These are phyloP conservation scores for Nycticebus coucang DNA, from an alignment of 2,113 vertebrate genomes.

Conservation along the genomic window DNA sequence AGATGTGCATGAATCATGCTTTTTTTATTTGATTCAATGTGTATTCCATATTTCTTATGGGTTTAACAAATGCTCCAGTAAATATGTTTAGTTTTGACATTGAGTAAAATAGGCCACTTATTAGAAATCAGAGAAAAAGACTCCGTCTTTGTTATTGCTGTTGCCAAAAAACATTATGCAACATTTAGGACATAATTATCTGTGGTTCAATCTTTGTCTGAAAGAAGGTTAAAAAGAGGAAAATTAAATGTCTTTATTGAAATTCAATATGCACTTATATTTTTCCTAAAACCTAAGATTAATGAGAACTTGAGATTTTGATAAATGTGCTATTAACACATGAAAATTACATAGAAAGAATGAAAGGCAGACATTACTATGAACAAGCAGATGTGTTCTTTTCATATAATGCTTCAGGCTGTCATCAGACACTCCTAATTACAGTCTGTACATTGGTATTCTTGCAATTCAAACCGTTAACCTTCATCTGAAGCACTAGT, in stretches of 20 bases:
- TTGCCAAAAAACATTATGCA: neutral
- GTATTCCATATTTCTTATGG: neutral
- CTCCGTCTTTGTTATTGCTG: neutral
- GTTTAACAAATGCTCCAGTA: neutral
- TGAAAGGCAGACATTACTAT: conserved; percentile 51
- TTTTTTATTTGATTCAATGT: neutral
- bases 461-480: conserved; percentile 76
- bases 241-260: conserved; percentile 34
- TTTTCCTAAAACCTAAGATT: conserved; percentile 47
- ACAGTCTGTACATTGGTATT: conserved; percentile 53
- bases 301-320: conserved; percentile 56
- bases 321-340: conserved; percentile 58
- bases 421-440: conserved; percentile 77
- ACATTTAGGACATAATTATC: neutral
- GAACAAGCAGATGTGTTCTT: conserved; percentile 79
- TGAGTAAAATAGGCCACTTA: neutral
- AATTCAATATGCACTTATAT: conserved; percentile 50
- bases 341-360: neutral
- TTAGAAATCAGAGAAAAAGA: conserved; percentile 15
- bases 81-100: neutral
- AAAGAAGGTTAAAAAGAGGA: neutral
- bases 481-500: conserved; percentile 75
- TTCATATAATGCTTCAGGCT: conserved; percentile 53
- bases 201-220: neutral
- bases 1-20: neutral